A percentile compares a stretch with the other conserved stretches of the same genome.
phyloP scores from a whole-genome alignment of 2,797 vertebrate species.

The Hybognathus amarus region DNA sequence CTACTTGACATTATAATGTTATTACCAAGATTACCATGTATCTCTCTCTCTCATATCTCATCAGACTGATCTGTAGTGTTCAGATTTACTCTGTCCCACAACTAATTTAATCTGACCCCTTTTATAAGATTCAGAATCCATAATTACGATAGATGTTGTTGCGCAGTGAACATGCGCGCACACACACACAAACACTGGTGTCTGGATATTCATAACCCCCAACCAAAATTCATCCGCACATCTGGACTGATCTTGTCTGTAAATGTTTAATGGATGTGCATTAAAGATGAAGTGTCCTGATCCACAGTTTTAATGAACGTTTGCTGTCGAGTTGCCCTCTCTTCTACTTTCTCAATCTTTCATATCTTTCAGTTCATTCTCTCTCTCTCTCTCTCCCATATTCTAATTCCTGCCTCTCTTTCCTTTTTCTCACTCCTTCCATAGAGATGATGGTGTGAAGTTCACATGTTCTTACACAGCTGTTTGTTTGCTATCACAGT shows the following conservation, averaged over 20 bases:
- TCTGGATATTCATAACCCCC: background rate
- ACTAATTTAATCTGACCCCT: slow-evolving; percentile 6
- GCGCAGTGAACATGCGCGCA: background rate
- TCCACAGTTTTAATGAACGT: background rate
- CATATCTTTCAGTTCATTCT: background rate
- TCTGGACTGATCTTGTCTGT: background rate
- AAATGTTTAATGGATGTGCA: slow-evolving; percentile 15
- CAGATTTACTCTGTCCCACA: background rate
- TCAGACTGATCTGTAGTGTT: slow-evolving; percentile 18
- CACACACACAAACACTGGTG: too few species aligned
- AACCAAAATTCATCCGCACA: background rate
- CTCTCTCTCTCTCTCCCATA: background rate
- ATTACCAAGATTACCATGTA: background rate
- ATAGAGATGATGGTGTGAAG: background rate
- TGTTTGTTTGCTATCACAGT: background rate
- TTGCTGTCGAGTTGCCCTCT: background rate
- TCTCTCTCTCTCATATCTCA: background rate
- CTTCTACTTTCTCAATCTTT: slow-evolving; percentile 12
- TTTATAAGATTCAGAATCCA: background rate
- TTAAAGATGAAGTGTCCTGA: background rate
- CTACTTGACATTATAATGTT: too few species aligned
- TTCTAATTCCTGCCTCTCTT: background rate
- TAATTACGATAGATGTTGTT: background rate
- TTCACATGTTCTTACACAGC: slow-evolving; percentile 5
- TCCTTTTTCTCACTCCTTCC: background rate